Conservation (phyloP, 2,888 invertebrate species). For the Anthoptus insignis region DNA sequence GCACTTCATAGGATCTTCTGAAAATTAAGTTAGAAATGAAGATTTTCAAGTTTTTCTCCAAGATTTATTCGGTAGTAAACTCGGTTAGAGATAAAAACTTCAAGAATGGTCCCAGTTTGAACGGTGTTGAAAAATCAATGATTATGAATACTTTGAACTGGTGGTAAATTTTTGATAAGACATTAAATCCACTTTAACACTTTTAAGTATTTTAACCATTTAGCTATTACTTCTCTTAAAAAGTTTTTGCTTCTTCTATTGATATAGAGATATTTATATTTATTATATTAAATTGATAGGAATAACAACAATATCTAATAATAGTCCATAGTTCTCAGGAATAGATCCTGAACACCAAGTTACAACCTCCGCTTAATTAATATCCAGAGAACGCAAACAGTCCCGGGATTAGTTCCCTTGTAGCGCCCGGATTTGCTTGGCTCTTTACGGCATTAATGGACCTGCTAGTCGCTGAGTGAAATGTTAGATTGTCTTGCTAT, state of each 20-base stretch:
- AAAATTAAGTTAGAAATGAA: constrained; percentile 18
- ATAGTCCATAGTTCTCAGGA: constrained; percentile 7
- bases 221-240: too few relatives aligned
- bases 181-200: too few relatives aligned
- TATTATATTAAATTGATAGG: not conserved
- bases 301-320: constrained; percentile 1
- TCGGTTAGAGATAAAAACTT: constrained; percentile 17
- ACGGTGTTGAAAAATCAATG: constrained; percentile 15
- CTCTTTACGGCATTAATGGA: constrained; percentile 34
- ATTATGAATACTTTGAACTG: constrained; percentile 1
- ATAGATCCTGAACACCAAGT: constrained; percentile 21
- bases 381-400: constrained; percentile 31
- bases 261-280: too few relatives aligned
- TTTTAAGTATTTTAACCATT: too few relatives aligned
- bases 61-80: constrained; percentile 25
- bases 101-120: constrained; percentile 17
- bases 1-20: constrained; percentile 17
- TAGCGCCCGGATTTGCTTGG: constrained; percentile 30
- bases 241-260: too few relatives aligned
- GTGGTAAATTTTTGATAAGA: too few relatives aligned
- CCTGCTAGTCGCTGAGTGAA: constrained; percentile 18
- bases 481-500: constrained; percentile 16
- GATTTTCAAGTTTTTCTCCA: constrained; percentile 20
- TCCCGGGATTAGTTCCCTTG: constrained; percentile 28
- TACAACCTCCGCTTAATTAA: constrained; percentile 26